These are phyloP conservation scores for Nephotettix cincticeps DNA, from an alignment of 1,140 invertebrate genomes.

Conservation along the genomic window DNA sequence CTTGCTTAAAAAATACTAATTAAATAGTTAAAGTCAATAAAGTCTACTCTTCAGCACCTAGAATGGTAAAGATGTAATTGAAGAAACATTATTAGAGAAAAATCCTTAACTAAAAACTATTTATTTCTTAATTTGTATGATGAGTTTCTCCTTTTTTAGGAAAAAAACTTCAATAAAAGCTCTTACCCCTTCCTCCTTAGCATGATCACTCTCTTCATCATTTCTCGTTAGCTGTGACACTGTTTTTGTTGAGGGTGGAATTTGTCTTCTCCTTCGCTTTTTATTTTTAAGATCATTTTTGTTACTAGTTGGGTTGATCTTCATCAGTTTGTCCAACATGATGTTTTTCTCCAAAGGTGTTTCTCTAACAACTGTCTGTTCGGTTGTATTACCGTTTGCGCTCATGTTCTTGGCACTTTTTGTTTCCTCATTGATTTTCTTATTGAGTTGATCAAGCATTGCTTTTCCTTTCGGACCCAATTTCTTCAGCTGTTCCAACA, in stretches of 20 bases:
- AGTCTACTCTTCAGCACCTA: no score
- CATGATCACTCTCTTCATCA: conserved; percentile 59
- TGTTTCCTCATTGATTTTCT: conserved; percentile 18
- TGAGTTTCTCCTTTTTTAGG: no score
- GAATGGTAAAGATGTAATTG: no score
- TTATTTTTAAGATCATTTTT: not conserved
- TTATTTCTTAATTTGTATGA: no score
- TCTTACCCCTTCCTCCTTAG: conserved; percentile 54
- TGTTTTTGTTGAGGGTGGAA: conserved; percentile 37
- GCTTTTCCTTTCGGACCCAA: conserved; percentile 19
- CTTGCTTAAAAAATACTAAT: no score
- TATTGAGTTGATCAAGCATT: conserved; percentile 15
- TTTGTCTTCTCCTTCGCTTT: not conserved
- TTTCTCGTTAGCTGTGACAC: conserved; percentile 52
- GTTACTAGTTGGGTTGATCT: not conserved
- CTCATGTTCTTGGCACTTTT: conserved; percentile 29
- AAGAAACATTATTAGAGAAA: no score
- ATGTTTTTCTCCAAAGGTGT: no score
- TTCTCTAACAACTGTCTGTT: no score
- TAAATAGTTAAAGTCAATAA: no score
- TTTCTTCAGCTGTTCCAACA: conserved; percentile 54
- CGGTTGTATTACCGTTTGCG: not conserved
- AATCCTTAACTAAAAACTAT: no score
- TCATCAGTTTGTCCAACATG: no score
- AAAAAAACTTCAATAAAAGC: no score